These are phyloP conservation scores for Spheniscus humboldti DNA, from an alignment of 2,797 vertebrate species.

Conservation along the genomic window DNA sequence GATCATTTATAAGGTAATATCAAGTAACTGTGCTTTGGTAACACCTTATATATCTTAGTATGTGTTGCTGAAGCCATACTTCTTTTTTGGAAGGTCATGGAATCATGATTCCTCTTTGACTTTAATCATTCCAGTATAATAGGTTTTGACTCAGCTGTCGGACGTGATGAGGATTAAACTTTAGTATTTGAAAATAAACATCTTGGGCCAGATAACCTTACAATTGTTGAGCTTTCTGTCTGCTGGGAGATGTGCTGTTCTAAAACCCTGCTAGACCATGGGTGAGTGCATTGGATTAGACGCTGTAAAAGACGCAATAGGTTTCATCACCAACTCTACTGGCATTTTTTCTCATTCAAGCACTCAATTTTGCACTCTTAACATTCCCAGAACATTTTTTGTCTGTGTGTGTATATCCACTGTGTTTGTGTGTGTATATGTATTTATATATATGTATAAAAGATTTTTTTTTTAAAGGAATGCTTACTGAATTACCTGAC, in stretches of 20 bases:
- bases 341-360: not conserved
- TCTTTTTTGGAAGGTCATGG: not conserved
- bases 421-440: rapidly evolving
- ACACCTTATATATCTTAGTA: rapidly evolving
- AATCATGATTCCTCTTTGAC: not conserved
- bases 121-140: not conserved
- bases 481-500: not conserved
- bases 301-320: rapidly evolving
- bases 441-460: not conserved
- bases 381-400: not conserved
- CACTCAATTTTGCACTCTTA: not conserved
- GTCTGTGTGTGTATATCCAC: too few relatives aligned
- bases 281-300: not conserved
- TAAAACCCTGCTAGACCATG: rapidly evolving
- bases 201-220: not conserved
- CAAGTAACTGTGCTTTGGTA: not conserved
- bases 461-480: not conserved
- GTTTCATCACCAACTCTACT: not conserved
- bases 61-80: not conserved
- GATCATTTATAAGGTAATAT: not conserved
- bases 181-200: not conserved
- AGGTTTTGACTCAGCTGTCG: not conserved
- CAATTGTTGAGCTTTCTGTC: not conserved
- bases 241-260: not conserved
- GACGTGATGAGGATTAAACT: not conserved